A percentile compares a stretch with the other conserved stretches of the same genome.
Conservation (phyloP, 2,888 invertebrate species). For the Idaea biselata region DNA sequence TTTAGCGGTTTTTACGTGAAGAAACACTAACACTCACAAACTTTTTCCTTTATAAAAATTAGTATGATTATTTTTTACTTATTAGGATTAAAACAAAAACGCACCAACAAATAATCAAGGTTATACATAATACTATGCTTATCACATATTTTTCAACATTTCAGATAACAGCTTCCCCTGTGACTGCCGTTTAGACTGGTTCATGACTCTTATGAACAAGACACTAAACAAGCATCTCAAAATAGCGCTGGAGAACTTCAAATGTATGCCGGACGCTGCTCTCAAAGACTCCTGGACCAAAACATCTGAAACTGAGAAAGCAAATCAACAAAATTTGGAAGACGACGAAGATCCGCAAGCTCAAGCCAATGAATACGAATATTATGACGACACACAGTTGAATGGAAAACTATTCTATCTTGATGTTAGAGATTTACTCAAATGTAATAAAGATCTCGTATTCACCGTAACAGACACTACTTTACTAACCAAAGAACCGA, state of each 20-base stretch:
- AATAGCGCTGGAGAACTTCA: slow-evolving; percentile 59
- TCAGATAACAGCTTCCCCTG: slow-evolving; percentile 70
- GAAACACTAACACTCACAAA: no score
- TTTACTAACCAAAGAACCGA: slow-evolving; percentile 15
- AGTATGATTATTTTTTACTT: no score
- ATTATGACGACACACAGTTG: slow-evolving; percentile 67
- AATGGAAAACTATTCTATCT: slow-evolving; percentile 69
- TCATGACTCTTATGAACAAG: slow-evolving; percentile 56
- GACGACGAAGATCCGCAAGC: slow-evolving; percentile 37
- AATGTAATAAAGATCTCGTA: slow-evolving; percentile 37
- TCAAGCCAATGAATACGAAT: slow-evolving; percentile 58
- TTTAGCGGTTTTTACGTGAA: no score
- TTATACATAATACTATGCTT: background rate
- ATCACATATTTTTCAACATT: slow-evolving; percentile 30
- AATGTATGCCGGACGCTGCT: slow-evolving; percentile 55
- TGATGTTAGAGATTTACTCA: slow-evolving; percentile 60
- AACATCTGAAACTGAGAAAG: slow-evolving; percentile 48
- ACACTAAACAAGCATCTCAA: slow-evolving; percentile 56
- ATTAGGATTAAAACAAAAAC: no score
- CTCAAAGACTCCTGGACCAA: slow-evolving; percentile 57
- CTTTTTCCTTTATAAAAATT: no score
- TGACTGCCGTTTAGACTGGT: slow-evolving; percentile 67
- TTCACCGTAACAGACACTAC: slow-evolving; percentile 11
- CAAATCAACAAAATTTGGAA: slow-evolving; percentile 34
- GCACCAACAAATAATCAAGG: slow-evolving; percentile 1